Percentiles rank a stretch among this genome's conserved stretches.
These are phyloP conservation scores for Elaeidobius kamerunicus DNA, from an alignment of 2,888 invertebrate genomes.

Conservation along the genomic window DNA sequence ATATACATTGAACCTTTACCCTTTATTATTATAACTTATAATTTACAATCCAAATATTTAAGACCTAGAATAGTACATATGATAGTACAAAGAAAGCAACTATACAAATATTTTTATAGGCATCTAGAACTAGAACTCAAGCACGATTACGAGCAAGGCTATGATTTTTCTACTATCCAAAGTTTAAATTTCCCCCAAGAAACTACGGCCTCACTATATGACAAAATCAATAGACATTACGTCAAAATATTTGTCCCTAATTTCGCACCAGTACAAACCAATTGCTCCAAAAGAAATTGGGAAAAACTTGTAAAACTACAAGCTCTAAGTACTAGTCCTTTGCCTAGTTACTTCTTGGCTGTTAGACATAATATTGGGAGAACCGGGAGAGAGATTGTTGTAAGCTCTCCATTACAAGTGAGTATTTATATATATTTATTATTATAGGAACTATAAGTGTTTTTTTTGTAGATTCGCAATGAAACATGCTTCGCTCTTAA, in stretches of 20 bases:
- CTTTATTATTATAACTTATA: too few species aligned
- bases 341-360: conserved; percentile 62
- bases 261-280: conserved; percentile 60
- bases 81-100: too few species aligned
- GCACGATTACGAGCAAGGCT: conserved; percentile 40
- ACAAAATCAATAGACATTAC: conserved; percentile 63
- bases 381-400: conserved; percentile 55
- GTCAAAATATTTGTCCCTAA: conserved; percentile 63
- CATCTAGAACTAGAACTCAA: conserved; percentile 34
- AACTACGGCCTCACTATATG: conserved; percentile 57
- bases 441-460: background rate
- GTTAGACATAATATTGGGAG: conserved; percentile 63
- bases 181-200: conserved; percentile 52
- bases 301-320: conserved; percentile 63
- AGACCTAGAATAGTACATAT: too few species aligned
- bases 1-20: too few species aligned
- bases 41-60: too few species aligned
- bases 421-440: conserved; percentile 3
- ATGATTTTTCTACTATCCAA: conserved; percentile 45
- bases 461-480: conserved; percentile 60
- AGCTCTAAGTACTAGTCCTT: conserved; percentile 40
- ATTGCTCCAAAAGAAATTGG: conserved; percentile 62
- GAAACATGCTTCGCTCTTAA: conserved; percentile 75
- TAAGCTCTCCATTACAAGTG: conserved; percentile 76
- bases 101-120: too few species aligned